Conservation (phyloP, 2,888 invertebrate species). For the Aphrophora alni region DNA sequence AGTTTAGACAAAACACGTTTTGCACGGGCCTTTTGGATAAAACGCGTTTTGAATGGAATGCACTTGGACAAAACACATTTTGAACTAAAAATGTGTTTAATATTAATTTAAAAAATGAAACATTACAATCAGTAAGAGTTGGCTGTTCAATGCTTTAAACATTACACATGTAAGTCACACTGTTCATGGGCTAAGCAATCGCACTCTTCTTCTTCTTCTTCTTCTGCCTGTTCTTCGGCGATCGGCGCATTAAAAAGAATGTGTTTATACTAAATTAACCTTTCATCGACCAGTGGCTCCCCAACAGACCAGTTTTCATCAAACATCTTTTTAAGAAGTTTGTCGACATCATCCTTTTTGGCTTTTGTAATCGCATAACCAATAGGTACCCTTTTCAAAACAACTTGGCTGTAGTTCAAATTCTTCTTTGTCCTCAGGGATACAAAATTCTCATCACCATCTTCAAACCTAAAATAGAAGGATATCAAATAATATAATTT, state of each 20-base stretch:
- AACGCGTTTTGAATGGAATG: constrained; percentile 18
- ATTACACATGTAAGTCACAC: constrained; percentile 20
- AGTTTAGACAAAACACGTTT: neutral
- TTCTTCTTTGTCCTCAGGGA: constrained; percentile 6
- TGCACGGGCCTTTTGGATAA: constrained; percentile 1
- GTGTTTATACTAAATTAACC: constrained; percentile 15
- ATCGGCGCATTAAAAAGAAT: constrained; percentile 10
- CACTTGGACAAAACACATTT: constrained; percentile 15
- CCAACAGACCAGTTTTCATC: constrained; percentile 21
- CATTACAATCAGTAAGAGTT: constrained; percentile 17
- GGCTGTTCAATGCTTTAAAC: constrained; percentile 10
- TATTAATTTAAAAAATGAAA: no score
- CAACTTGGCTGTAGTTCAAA: constrained; percentile 4
- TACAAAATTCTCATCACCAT: neutral
- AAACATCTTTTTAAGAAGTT: constrained; percentile 27
- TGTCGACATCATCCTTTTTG: constrained; percentile 27
- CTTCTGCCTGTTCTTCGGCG: constrained; percentile 15
- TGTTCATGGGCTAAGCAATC: constrained; percentile 23
- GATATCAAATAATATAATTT: constrained; percentile 2
- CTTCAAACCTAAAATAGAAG: constrained; percentile 15
- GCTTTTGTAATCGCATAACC: constrained; percentile 12
- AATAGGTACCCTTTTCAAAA: constrained; percentile 14
- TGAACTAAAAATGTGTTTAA: constrained; percentile 11
- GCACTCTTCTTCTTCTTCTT: constrained; percentile 11
- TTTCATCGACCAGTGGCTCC: constrained; percentile 16